These are phyloP conservation scores for Chelmon rostratus DNA, from an alignment of 2,797 vertebrate species.

Conservation along the genomic window DNA sequence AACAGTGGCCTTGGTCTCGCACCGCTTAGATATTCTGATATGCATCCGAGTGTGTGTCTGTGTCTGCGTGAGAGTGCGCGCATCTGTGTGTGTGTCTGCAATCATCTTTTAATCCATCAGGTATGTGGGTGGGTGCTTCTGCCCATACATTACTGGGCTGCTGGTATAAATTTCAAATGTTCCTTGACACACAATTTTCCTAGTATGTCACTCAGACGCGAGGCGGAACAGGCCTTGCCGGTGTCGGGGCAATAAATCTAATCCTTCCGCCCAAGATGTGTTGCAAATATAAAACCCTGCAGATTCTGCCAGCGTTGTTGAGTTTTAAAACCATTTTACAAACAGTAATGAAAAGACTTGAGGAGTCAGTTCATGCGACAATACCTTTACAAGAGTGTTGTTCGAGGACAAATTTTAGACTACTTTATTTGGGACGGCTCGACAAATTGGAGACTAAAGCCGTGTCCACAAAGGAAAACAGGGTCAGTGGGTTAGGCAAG, in stretches of 20 bases:
- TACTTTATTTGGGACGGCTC: too few relatives aligned
- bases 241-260: slow-evolving; percentile 25
- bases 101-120: slow-evolving; percentile 39
- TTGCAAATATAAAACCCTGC: slow-evolving; percentile 9
- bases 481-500: too few relatives aligned
- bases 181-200: slow-evolving; percentile 39
- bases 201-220: slow-evolving; percentile 32
- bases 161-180: slow-evolving; percentile 47
- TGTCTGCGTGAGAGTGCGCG: not conserved
- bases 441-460: too few relatives aligned
- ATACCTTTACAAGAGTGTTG: not conserved
- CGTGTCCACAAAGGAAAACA: too few relatives aligned
- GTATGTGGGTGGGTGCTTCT: slow-evolving; percentile 25
- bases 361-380: not conserved
- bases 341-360: not conserved
- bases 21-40: slow-evolving; percentile 5
- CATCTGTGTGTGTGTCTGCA: not conserved
- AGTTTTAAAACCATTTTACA: not conserved
- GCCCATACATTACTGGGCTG: slow-evolving; percentile 23
- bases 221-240: slow-evolving; percentile 23
- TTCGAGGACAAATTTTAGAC: too few relatives aligned
- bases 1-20: slow-evolving; percentile 15
- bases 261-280: slow-evolving; percentile 18
- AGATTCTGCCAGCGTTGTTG: slow-evolving; percentile 1
- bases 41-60: slow-evolving; percentile 9